Conservation (phyloP, 2,797 vertebrate species). For the Danio tinwini region DNA sequence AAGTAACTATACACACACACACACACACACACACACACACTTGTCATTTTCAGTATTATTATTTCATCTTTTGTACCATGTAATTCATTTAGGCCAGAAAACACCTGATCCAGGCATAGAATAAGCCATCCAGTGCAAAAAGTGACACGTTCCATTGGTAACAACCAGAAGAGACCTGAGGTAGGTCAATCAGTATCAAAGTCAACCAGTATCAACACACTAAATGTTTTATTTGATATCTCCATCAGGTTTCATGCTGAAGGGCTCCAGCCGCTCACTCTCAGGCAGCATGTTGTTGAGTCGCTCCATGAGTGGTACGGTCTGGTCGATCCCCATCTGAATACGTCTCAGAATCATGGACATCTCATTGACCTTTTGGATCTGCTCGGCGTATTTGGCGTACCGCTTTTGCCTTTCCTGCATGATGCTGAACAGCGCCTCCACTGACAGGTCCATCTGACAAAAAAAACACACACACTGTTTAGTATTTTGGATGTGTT, state of each 20-base stretch:
- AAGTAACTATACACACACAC: slow-evolving; percentile 28
- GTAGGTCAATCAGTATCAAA: slow-evolving; percentile 11
- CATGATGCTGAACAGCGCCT: slow-evolving; percentile 95
- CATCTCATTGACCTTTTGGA: slow-evolving; percentile 99
- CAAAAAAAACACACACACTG: background rate
- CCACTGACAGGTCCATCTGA: slow-evolving; percentile 96
- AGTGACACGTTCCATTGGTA: background rate
- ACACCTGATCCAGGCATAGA: background rate
- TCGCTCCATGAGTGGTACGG: slow-evolving; percentile 93
- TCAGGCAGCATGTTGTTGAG: slow-evolving; percentile 96
- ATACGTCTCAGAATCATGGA: slow-evolving; percentile 97
- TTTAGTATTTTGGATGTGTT: background rate
- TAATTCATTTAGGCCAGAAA: slow-evolving; percentile 1
- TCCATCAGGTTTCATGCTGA: slow-evolving; percentile 89
- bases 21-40: background rate
- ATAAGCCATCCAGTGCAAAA: slow-evolving; percentile 1
- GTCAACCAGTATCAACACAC: background rate
- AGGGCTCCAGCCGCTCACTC: slow-evolving; percentile 91
- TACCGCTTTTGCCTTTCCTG: slow-evolving; percentile 98
- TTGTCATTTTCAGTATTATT: background rate
- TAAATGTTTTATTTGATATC: slow-evolving; percentile 69
- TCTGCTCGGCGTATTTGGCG: slow-evolving; percentile 97
- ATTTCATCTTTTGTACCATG: background rate
- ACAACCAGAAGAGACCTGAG: background rate
- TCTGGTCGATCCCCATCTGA: slow-evolving; percentile 99